phyloP scores from a whole-genome alignment of 2,113 vertebrate genomes.

The Terrapene triunguis region DNA sequence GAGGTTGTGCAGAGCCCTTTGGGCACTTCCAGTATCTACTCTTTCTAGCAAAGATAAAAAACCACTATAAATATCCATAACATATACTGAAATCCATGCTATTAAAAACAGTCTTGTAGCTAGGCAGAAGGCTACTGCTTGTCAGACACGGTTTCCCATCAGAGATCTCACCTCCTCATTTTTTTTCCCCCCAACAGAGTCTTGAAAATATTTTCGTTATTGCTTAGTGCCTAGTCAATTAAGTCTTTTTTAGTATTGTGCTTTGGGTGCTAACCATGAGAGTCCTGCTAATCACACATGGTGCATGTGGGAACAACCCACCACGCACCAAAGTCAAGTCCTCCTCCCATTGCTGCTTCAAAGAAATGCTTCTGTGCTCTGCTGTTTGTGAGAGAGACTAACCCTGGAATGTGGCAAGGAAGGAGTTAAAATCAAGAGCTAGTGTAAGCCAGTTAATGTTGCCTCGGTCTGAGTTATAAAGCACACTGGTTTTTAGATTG shows the following conservation, averaged over 20 bases:
- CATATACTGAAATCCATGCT: neutral
- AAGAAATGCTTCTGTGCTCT: neutral
- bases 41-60: neutral
- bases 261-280: neutral
- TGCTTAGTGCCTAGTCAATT: neutral
- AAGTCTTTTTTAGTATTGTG: neutral
- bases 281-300: neutral
- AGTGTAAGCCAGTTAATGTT: neutral
- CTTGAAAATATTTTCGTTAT: neutral
- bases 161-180: neutral
- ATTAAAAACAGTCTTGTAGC: neutral
- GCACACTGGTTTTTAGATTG: neutral
- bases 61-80: neutral
- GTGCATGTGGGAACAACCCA: neutral
- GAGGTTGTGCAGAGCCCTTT: neutral
- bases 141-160: neutral
- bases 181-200: rapidly evolving
- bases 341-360: neutral
- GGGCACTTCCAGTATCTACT: neutral
- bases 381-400: neutral
- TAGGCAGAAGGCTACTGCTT: neutral
- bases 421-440: neutral
- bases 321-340: neutral
- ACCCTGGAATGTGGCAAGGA: too few species aligned
- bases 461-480: neutral